Conservation (phyloP, 2,888 invertebrate genomes). For the Eulithis testata region DNA sequence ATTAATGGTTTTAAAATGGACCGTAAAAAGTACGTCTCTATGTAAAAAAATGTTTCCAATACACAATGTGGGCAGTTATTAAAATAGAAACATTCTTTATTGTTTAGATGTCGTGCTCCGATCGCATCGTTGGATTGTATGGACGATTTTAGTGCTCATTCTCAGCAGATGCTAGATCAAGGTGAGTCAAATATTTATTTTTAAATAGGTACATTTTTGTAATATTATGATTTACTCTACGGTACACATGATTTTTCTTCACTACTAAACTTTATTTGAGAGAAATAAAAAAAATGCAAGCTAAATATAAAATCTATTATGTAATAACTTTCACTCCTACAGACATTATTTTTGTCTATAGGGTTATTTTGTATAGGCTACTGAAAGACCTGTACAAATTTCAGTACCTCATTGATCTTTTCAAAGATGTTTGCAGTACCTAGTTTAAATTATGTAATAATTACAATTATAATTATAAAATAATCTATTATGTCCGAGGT, state of each 20-base stretch:
- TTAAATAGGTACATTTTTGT: slow-evolving; percentile 1
- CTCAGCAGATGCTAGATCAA: slow-evolving; percentile 82
- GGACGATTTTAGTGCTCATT: slow-evolving; percentile 94
- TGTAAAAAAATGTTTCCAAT: neutral
- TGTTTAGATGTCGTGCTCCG: slow-evolving; percentile 92
- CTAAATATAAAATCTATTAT: no score
- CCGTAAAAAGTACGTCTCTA: neutral
- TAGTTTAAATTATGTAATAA: no score
- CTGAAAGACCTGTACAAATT: no score
- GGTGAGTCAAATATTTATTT: slow-evolving; percentile 55
- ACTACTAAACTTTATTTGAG: no score
- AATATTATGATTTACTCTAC: neutral
- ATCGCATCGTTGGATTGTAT: slow-evolving; percentile 97
- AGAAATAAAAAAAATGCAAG: no score
- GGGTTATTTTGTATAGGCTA: no score
- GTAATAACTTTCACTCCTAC: no score
- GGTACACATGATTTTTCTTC: no score
- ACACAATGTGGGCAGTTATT: slow-evolving; percentile 23
- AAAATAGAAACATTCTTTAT: slow-evolving; percentile 48
- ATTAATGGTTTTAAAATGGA: no score
- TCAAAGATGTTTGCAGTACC: no score
- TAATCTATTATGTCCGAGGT: slow-evolving; percentile 25
- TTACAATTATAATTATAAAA: neutral
- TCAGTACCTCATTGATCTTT: no score
- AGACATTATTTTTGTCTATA: no score